Evolutionary conservation across 2,113 vertebrate species (phyloP).

Genomic region (Accipiter cooperii): DNA sequence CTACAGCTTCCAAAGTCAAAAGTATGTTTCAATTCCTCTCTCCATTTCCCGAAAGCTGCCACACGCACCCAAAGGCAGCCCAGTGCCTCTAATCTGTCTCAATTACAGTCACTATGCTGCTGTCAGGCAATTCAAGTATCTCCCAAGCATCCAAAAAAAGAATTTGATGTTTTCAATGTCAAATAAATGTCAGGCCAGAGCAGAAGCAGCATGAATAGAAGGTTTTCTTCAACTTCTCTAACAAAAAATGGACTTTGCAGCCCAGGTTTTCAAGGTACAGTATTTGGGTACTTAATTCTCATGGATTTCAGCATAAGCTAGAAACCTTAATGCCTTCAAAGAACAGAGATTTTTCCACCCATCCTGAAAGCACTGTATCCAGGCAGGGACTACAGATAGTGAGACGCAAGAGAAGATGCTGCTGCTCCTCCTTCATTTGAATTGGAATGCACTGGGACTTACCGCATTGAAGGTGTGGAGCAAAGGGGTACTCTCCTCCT

Average conservation of each 20-base stretch:
- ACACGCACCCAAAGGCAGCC: slow-evolving; percentile 25
- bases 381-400: not conserved
- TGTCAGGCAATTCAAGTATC: slow-evolving; percentile 5
- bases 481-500: not conserved
- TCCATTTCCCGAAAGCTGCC: slow-evolving; percentile 1
- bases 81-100: slow-evolving; percentile 49
- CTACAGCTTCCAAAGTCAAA: slow-evolving; percentile 29
- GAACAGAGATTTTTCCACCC: not conserved
- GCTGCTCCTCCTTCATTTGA: not conserved
- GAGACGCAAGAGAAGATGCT: not conserved
- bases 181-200: not conserved
- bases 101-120: not conserved
- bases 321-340: not conserved
- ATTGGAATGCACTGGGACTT: not conserved
- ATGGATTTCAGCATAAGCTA: not conserved
- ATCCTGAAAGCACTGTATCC: not conserved
- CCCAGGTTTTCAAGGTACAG: not conserved
- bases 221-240: not conserved
- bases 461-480: not conserved
- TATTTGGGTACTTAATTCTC: not conserved
- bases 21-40: slow-evolving; percentile 46
- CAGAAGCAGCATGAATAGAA: not conserved
- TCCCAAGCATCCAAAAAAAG: slow-evolving; percentile 3
- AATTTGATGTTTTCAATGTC: slow-evolving; percentile 21
- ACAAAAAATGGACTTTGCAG: not conserved